These are phyloP conservation scores for Diglossa cyanea DNA, from an alignment of 2,797 vertebrate species.

Conservation along the genomic window DNA sequence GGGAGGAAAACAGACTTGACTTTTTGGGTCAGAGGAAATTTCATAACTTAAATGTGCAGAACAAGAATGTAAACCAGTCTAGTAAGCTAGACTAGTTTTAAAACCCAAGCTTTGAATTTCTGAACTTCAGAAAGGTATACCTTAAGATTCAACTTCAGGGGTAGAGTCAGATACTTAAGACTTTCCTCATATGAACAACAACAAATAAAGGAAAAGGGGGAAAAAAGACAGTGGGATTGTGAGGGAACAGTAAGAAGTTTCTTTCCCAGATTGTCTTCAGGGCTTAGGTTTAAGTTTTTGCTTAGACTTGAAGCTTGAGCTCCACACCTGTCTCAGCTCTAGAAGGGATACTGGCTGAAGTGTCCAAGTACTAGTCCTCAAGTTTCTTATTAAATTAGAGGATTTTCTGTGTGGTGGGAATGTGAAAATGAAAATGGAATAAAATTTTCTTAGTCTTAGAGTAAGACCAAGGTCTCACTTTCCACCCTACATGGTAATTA, in stretches of 20 bases:
- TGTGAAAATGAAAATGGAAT: background rate
- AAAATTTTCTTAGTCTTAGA: background rate
- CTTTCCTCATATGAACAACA: background rate
- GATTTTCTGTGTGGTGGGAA: background rate
- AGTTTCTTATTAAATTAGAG: background rate
- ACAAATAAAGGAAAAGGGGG: fast-evolving
- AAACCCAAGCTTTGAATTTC: background rate
- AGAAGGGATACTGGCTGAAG: background rate
- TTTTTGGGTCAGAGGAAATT: background rate
- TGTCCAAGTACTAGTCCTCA: background rate
- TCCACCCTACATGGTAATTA: background rate
- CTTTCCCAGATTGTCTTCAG: background rate
- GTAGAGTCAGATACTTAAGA: background rate
- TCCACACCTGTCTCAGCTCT: background rate
- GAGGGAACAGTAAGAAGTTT: background rate
- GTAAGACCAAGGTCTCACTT: background rate
- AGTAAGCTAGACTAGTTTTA: background rate
- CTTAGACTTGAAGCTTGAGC: background rate
- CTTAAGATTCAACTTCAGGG: background rate
- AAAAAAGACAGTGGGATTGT: background rate
- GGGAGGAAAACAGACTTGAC: background rate
- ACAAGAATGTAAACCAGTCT: background rate
- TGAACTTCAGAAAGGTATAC: background rate
- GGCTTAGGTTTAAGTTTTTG: background rate
- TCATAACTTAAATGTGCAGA: background rate